A percentile compares a stretch with the other conserved stretches of the same genome.
phyloP scores from a whole-genome alignment of 2,113 vertebrate species.

The Thymallus thymallus region DNA sequence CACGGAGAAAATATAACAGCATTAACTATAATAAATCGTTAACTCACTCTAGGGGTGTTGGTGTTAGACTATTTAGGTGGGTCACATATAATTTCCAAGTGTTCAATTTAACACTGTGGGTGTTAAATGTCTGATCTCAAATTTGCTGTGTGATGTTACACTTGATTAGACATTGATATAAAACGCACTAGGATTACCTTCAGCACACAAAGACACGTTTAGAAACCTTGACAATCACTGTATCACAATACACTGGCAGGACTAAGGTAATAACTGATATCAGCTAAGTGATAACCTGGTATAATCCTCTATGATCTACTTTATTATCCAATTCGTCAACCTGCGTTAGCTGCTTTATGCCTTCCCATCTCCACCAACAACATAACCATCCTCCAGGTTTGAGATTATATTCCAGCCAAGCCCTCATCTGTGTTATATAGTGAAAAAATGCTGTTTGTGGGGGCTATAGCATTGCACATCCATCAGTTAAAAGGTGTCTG shows the following conservation, averaged over 20 bases:
- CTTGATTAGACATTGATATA: too few species aligned
- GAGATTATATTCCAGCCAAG: background rate
- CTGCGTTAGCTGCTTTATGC: background rate
- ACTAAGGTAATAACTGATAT: background rate
- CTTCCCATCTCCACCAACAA: background rate
- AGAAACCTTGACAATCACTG: background rate
- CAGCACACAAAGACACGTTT: background rate
- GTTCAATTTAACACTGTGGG: too few species aligned
- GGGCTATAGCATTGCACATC: constrained; percentile 36
- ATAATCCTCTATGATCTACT: constrained; percentile 19
- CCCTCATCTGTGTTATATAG: constrained; percentile 6
- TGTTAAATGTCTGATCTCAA: too few species aligned
- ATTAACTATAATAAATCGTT: too few species aligned
- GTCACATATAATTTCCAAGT: too few species aligned
- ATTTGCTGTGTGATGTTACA: too few species aligned
- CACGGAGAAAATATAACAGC: too few species aligned
- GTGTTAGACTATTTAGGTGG: too few species aligned
- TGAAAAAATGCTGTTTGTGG: constrained; percentile 17
- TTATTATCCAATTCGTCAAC: constrained; percentile 12
- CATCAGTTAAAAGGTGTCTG: constrained; percentile 34
- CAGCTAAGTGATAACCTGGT: constrained; percentile 14
- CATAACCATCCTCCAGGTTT: background rate
- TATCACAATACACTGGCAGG: background rate
- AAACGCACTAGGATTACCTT: too few species aligned
- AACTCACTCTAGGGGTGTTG: too few species aligned